Evolutionary conservation across 92 coral and sea anemone genomes (phyloP).

Genomic region (Meandrina meandrites): DNA sequence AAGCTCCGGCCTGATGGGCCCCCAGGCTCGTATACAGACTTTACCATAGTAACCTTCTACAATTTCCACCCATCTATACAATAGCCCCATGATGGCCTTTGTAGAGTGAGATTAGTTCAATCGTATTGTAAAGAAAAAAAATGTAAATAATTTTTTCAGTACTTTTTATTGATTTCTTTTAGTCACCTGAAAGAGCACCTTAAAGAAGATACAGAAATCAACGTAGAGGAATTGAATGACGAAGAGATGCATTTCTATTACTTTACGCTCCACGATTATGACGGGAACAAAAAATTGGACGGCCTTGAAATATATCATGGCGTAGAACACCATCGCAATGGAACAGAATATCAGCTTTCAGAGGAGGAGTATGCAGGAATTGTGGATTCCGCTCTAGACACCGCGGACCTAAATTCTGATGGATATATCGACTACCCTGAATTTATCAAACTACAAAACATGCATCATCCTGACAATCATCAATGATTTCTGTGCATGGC

Average conservation of each 20-base stretch:
- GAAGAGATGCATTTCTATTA: conserved; percentile 90
- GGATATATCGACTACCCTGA: conserved; percentile 96
- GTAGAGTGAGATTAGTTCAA: too few species aligned
- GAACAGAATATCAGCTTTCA: conserved; percentile 8
- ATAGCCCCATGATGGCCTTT: too few species aligned
- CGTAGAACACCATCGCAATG: conserved; percentile 87
- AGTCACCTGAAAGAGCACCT: conserved; percentile 92
- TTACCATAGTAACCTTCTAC: too few species aligned
- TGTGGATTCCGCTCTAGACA: conserved; percentile 71
- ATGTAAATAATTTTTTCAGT: neutral
- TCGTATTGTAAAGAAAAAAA: too few species aligned
- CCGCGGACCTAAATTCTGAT: conserved; percentile 85
- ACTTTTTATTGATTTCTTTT: neutral
- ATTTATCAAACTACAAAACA: conserved; percentile 60
- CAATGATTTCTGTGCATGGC: too few species aligned
- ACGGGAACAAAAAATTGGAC: conserved; percentile 78
- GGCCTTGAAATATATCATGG: conserved; percentile 90
- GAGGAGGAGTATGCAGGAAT: conserved; percentile 39
- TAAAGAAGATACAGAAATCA: conserved; percentile 84
- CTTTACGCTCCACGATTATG: conserved; percentile 86
- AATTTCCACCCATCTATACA: too few species aligned
- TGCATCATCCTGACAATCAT: neutral
- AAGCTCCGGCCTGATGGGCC: too few species aligned
- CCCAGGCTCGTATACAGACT: too few species aligned
- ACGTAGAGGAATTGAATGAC: conserved; percentile 68